phyloP scores from a whole-genome alignment of 2,113 vertebrate species.

The Erythrocercus mccallii region DNA sequence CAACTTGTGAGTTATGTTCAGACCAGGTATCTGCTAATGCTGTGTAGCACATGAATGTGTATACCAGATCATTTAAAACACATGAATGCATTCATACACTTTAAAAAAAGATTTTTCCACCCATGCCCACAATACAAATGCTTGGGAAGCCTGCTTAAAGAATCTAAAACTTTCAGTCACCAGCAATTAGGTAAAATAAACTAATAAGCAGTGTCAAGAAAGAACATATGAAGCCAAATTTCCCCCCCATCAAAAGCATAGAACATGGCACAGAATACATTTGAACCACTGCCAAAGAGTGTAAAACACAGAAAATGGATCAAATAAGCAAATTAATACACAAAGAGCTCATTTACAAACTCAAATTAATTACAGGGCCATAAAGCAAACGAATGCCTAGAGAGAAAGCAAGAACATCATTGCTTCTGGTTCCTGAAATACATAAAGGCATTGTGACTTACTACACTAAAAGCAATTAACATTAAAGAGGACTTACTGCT shows the following conservation, averaged over 20 bases:
- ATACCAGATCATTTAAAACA: background rate
- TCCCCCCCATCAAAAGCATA: background rate
- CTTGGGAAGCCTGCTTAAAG: background rate
- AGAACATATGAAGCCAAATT: background rate
- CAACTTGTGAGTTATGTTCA: background rate
- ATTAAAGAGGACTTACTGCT: constrained; percentile 77
- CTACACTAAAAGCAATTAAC: background rate
- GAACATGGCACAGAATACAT: background rate
- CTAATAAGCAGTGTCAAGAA: background rate
- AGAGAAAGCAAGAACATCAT: background rate
- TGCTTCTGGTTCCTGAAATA: background rate
- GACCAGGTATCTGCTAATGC: background rate
- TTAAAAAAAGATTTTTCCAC: background rate
- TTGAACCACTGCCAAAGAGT: background rate
- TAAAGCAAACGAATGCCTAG: background rate
- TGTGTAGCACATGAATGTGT: background rate
- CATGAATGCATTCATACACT: background rate
- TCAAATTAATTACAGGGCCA: constrained; percentile 22
- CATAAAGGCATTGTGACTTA: background rate
- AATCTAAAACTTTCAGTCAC: background rate
- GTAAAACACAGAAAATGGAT: background rate
- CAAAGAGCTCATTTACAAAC: background rate
- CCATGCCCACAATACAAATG: background rate
- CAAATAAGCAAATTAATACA: background rate
- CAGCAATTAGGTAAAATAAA: background rate